phyloP scores from a whole-genome alignment of 2,113 vertebrate species.

The Tachysurus vachellii region DNA sequence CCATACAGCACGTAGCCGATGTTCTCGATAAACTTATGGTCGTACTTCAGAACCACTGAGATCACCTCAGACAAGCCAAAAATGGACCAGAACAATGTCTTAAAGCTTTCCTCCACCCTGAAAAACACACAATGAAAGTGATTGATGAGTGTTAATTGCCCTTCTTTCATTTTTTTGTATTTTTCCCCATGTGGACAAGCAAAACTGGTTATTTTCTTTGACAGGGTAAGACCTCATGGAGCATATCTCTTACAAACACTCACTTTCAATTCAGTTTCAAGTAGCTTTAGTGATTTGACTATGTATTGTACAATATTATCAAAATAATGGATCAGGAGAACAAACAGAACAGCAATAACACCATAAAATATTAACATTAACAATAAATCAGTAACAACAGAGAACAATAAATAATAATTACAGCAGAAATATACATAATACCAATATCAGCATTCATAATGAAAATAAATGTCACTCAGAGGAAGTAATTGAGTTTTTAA shows the following conservation, averaged over 20 bases:
- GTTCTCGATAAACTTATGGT: conserved; percentile 98
- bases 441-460: background rate
- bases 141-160: background rate
- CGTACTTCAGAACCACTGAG: conserved; percentile 96
- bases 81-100: conserved; percentile 98
- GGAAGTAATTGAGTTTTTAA: background rate
- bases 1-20: conserved; percentile 96
- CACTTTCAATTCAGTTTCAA: background rate
- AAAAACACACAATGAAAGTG: conserved; percentile 47
- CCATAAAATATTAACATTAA: background rate
- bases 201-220: background rate
- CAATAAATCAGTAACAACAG: background rate
- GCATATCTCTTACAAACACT: conserved; percentile 1
- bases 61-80: conserved; percentile 96
- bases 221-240: background rate
- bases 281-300: background rate
- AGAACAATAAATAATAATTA: background rate
- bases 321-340: too few relatives aligned
- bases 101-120: conserved; percentile 98
- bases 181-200: background rate
- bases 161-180: background rate
- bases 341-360: background rate
- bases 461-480: conserved; percentile 1
- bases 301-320: background rate
- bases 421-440: background rate